Percentiles rank a stretch among this genome's conserved stretches.
These are phyloP conservation scores for Cyanoramphus novaezelandiae DNA, from an alignment of 2,113 vertebrate species.

Conservation along the genomic window DNA sequence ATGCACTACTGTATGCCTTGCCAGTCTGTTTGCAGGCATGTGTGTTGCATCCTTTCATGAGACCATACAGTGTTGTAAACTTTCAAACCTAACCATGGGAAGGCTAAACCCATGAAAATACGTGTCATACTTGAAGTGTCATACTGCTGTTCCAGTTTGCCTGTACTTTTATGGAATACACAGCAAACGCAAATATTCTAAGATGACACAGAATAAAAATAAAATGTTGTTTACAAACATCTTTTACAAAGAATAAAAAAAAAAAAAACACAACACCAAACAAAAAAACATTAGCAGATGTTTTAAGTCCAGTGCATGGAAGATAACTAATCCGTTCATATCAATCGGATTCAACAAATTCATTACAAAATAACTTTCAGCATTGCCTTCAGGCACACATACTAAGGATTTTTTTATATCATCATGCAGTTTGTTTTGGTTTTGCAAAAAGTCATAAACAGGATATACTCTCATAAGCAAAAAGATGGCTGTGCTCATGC, in stretches of 20 bases:
- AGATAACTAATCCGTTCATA: background rate
- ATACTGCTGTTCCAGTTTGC: background rate
- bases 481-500: background rate
- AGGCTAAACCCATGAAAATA: background rate
- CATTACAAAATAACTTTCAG: background rate
- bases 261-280: too few species aligned
- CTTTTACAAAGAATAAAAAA: background rate
- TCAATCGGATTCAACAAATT: background rate
- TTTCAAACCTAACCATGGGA: background rate
- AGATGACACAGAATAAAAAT: background rate
- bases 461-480: background rate
- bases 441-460: background rate
- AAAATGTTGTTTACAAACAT: background rate
- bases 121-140: background rate
- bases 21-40: constrained; percentile 14
- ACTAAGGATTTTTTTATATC: background rate
- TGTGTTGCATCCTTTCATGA: background rate
- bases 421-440: background rate
- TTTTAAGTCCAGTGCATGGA: background rate
- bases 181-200: background rate
- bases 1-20: constrained; percentile 24
- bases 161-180: background rate
- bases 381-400: background rate
- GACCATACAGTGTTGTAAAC: background rate
- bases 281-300: background rate